Percentiles rank a stretch among this genome's conserved stretches.
Conservation (phyloP, 1,140 invertebrate genomes). For the Galleria mellonella region DNA sequence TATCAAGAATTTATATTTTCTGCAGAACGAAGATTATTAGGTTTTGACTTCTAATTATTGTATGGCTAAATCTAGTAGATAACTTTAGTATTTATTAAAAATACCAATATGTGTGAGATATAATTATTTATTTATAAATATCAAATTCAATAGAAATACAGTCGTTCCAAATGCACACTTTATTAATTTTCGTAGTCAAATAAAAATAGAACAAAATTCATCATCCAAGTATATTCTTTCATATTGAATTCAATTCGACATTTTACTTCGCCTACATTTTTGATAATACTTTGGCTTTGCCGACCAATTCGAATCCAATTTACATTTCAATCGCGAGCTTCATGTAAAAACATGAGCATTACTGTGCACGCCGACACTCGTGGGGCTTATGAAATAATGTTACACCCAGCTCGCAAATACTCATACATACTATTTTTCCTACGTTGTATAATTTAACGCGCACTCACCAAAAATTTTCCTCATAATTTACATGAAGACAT, state of each 20-base stretch:
- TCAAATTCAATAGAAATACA: no score
- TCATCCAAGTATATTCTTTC: no score
- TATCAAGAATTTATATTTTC: no score
- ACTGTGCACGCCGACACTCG: slow-evolving; percentile 18
- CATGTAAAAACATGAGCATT: slow-evolving; percentile 57
- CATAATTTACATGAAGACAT: slow-evolving; percentile 21
- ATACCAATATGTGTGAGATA: no score
- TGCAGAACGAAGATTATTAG: no score
- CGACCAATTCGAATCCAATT: slow-evolving; percentile 54
- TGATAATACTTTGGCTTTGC: slow-evolving; percentile 42
- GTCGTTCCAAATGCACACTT: no score
- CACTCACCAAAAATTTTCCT: slow-evolving; percentile 18
- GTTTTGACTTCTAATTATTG: no score
- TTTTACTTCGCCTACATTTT: slow-evolving; percentile 29
- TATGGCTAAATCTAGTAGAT: no score
- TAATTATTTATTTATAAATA: no score
- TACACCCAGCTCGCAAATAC: slow-evolving; percentile 15
- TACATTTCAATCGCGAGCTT: slow-evolving; percentile 58
- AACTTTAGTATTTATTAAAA: no score
- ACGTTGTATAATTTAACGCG: slow-evolving; percentile 13
- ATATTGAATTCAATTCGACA: background rate
- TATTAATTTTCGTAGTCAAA: no score
- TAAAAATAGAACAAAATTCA: no score
- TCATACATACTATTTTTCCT: slow-evolving; percentile 16
- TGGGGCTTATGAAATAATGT: slow-evolving; percentile 44